Evolutionary conservation across 2,797 vertebrate species (phyloP), one percentile per base, ranked within the genome.

Genomic region (Huso huso): DNA sequence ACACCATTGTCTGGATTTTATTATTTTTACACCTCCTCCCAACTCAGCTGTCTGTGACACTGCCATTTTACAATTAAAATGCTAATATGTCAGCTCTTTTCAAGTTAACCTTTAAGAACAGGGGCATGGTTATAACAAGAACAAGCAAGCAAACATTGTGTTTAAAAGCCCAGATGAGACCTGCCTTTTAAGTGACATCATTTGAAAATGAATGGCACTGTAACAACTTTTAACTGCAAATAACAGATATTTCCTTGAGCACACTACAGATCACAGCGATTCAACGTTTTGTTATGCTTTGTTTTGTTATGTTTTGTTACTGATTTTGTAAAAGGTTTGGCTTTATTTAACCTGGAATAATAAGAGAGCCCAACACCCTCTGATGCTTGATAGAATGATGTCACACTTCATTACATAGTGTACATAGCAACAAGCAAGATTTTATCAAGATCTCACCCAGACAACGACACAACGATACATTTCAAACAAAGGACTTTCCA

Each of bases 401-500:
- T 71, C 66, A 66, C 49, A 64, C 15, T 51, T 15, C 59, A 62
- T 68, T 68, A 48, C 48, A 23, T 7, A 6, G 58, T 10, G n/a
- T 52, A 65, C 70, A 68, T 18, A 62, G 59, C n/a, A 63, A 71
- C 60, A 7, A 12, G 51, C n/a, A 12, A 6, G 58, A 50, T 6
- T 57, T n/a, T 8, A 50, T n/a, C 63, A 51, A 66, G 18, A 51
- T 61, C 15, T 57, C 12, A 9, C 59, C 51, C 66, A 68, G 63
- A 68, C 70, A 49, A 61, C 11, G 63, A 50, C 70, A 18, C 15
- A 18, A 18, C 1, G 15, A 68, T 18, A 71, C 66, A 66, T 51
- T 55, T 8, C 6, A 12, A 65, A 68, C 63, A 68, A 71, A 71
- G 63, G 63, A 53, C 63, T 70, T 70, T 66, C 58, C 63, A 48